A percentile compares a stretch with the other conserved stretches of the same genome.
Conservation (phyloP, 2,113 vertebrate genomes). For the Pitta sordida region DNA sequence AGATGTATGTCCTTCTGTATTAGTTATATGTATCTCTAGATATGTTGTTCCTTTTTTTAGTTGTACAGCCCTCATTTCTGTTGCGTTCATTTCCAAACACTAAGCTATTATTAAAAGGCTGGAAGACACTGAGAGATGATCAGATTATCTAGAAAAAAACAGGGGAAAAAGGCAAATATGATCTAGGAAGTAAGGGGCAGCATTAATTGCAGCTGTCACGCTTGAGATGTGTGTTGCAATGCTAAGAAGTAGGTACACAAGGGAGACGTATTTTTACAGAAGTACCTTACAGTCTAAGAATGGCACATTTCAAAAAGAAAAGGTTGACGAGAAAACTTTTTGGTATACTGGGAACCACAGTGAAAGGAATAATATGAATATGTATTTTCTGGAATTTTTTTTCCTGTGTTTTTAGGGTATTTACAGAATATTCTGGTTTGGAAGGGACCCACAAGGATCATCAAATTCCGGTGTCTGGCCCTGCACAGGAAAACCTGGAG, state of each 20-base stretch:
- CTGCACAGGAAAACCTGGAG: not conserved
- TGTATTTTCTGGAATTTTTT: not conserved
- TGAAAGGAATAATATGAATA: not conserved
- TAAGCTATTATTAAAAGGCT: not conserved
- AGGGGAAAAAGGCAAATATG: not conserved
- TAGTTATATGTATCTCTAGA: not conserved
- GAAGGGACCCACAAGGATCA: not conserved
- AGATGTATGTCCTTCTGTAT: not conserved
- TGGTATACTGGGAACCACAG: too few species aligned
- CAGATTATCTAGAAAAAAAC: not conserved
- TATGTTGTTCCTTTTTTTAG: not conserved
- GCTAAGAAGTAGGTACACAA: rapidly evolving
- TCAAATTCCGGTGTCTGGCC: not conserved
- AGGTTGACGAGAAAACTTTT: not conserved
- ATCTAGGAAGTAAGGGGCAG: not conserved
- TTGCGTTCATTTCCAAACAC: not conserved
- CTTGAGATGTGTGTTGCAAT: not conserved
- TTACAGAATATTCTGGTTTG: not conserved
- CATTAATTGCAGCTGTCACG: not conserved
- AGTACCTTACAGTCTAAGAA: not conserved
- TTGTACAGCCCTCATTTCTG: not conserved
- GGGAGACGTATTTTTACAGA: not conserved
- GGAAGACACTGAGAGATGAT: not conserved
- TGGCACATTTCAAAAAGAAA: not conserved
- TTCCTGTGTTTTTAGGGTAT: not conserved